Percentiles rank a stretch among this genome's conserved stretches.
Conservation (phyloP, 2,113 vertebrate species). For the Corythornis cristatus region DNA sequence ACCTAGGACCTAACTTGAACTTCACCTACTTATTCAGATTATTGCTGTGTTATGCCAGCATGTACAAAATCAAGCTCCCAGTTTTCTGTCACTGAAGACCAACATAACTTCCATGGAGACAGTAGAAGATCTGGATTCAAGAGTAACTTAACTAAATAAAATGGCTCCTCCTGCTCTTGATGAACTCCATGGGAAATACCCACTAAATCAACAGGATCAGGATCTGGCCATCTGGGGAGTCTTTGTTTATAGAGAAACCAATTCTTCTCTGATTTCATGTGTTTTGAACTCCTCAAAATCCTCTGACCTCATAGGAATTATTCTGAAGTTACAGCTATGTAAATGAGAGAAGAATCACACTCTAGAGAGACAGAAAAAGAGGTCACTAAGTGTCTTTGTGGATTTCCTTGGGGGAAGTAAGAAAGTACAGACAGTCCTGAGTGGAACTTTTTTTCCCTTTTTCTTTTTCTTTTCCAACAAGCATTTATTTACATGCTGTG, state of each 20-base stretch:
- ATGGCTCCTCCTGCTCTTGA: not conserved
- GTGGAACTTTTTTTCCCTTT: not conserved
- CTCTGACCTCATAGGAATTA: not conserved
- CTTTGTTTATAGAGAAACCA: not conserved
- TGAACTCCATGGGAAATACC: not conserved
- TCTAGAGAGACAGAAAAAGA: not conserved
- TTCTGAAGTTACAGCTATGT: not conserved
- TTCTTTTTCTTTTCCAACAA: no score
- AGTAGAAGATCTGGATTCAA: not conserved
- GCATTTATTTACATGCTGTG: not conserved
- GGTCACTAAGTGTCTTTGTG: not conserved
- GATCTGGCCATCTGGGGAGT: not conserved
- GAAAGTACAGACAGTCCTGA: not conserved
- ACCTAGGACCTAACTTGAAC: not conserved
- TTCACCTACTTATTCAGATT: not conserved
- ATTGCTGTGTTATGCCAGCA: not conserved
- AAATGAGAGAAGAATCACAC: not conserved
- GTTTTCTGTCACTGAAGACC: not conserved
- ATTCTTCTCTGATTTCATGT: not conserved
- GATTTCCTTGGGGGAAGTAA: not conserved
- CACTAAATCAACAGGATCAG: not conserved
- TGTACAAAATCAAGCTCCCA: rapidly evolving
- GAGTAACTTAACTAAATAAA: not conserved
- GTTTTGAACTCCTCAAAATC: not conserved
- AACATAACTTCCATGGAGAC: not conserved